Conservation (phyloP, 1,140 invertebrate species). For the Metaphire vulgaris region DNA sequence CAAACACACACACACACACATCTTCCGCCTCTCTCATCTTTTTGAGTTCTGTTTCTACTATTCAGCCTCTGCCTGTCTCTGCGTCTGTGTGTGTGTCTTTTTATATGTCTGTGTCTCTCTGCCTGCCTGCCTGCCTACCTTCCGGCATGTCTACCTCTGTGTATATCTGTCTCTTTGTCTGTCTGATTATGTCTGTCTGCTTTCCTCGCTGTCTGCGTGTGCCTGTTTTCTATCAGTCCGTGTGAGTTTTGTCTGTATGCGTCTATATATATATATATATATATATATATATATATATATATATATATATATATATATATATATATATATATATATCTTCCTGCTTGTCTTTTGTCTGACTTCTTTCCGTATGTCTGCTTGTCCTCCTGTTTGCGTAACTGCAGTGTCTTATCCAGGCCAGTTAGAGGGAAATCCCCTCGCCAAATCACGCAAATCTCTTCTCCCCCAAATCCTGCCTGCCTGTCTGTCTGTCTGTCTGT, state of each 20-base stretch:
- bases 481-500: slow-evolving; percentile 1
- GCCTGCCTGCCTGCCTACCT: background rate
- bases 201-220: background rate
- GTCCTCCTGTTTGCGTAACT: background rate
- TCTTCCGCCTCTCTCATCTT: background rate
- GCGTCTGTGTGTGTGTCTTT: background rate
- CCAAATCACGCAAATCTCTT: too few species aligned
- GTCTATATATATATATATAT: background rate
- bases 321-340: background rate
- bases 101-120: background rate
- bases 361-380: background rate
- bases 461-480: too few species aligned
- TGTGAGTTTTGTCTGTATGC: background rate
- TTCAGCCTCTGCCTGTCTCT: background rate
- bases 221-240: background rate
- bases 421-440: too few species aligned
- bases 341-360: background rate
- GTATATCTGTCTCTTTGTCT: background rate
- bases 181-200: background rate
- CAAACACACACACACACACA: too few species aligned
- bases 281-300: background rate
- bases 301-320: background rate
- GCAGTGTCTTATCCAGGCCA: too few species aligned
- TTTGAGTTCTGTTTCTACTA: background rate
- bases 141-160: background rate